Conservation (phyloP, 2,797 vertebrate species). For the Catostomus latipinnis region DNA sequence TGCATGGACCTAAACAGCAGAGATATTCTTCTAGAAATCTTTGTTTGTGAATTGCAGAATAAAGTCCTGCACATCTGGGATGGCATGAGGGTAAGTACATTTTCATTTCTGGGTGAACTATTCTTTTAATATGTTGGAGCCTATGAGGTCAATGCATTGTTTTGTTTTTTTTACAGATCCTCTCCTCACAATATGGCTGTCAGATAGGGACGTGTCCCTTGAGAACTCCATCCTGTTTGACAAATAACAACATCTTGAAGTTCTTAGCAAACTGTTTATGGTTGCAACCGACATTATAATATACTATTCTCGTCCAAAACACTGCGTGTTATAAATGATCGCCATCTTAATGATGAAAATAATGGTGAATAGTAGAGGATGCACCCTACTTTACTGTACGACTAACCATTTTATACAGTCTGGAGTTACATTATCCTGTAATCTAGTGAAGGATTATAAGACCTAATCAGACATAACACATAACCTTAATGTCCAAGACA, state of each 20-base stretch:
- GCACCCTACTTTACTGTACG: neutral
- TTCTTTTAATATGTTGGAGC: too few relatives aligned
- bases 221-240: neutral
- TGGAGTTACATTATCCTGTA: constrained; percentile 27
- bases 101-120: too few relatives aligned
- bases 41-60: too few relatives aligned
- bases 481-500: neutral
- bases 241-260: neutral
- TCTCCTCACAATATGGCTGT: neutral
- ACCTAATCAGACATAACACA: constrained; percentile 1
- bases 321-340: neutral
- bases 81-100: too few relatives aligned
- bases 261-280: neutral
- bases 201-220: neutral
- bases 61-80: too few relatives aligned
- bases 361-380: neutral
- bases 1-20: too few relatives aligned
- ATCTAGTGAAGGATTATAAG: constrained; percentile 25
- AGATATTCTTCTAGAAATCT: too few relatives aligned
- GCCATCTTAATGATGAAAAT: neutral
- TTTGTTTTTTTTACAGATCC: neutral
- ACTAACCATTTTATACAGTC: constrained; percentile 22
- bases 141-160: neutral
- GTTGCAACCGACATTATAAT: neutral
- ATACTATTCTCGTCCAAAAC: neutral